Base-by-base conservation (phyloP, 2,888 invertebrate species). In the Caenorhabditis uteleia region DNA sequence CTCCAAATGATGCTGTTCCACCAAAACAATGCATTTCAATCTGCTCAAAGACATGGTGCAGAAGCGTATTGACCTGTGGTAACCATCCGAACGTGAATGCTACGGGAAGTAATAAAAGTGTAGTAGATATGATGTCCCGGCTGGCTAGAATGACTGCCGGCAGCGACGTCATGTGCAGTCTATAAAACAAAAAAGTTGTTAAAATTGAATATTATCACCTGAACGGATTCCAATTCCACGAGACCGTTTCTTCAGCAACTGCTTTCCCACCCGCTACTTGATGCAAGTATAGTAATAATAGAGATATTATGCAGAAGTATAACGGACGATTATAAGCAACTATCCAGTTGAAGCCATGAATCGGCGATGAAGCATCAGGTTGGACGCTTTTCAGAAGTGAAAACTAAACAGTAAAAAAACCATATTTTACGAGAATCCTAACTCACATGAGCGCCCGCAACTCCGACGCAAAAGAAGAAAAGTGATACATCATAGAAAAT, bases 351-450 rank as follows among this genome's bases (percentile, higher is more conserved):
- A 77, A 83, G 36, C 85, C 87, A 85, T 98, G 98, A 34, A 95
- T 94, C 0, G 98, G 97, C 2, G 97, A 97, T 0, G 97, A 91
- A 0, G 97, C 94, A 85, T 98, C 98, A 0, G 98, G 98, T 83
- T 98, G 98, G 1, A 98, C 98, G 84, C 95, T 95, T 86, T 86
- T 81, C 34, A 83, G 67, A 23, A 83, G 68, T 61, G 68, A 84
- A 75, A 77, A 99, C 85, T 98, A 67, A 14, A 68, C 45, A 36
- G 25, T 20, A 12, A 42, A 25, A 20, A 42, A 25, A 42, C 12
- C 5, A 12, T 12, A 10, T 8, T 42, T 42, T 42, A 16, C 6
- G 38, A 40, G 12, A 42, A 42, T n/a, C 12, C 14, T 31, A 42
- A 54, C 72, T 46, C 85, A 97, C 98, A 85, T 98, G 98, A 81